Percentiles rank a stretch among this genome's conserved stretches.
Conservation (phyloP, 2,797 vertebrate species). For the Macroramphosus scolopax region DNA sequence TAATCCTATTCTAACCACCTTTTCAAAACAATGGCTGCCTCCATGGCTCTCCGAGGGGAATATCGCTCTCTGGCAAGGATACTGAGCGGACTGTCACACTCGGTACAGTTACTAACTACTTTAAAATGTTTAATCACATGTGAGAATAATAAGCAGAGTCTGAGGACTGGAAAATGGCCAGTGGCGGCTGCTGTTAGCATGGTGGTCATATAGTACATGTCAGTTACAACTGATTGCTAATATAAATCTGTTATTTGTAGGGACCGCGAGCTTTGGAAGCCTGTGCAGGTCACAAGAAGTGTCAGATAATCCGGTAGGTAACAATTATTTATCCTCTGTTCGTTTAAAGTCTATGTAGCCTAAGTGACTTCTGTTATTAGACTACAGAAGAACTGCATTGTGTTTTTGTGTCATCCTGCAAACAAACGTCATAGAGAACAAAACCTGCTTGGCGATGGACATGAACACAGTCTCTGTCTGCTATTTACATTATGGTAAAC, state of each 20-base stretch:
- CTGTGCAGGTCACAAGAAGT: conserved; percentile 30
- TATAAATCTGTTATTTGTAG: conserved; percentile 29
- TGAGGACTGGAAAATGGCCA: no score
- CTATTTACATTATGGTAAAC: no score
- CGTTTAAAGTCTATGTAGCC: no score
- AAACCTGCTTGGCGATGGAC: no score
- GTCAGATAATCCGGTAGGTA: conserved; percentile 38
- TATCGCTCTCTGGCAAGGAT: conserved; percentile 58
- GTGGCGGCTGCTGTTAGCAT: neutral
- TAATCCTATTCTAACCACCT: neutral
- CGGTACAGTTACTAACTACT: conserved; percentile 51
- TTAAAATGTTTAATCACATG: neutral
- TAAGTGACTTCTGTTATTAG: no score
- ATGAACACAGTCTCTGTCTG: no score
- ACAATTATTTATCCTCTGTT: neutral
- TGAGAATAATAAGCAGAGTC: no score
- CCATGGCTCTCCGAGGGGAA: conserved; percentile 43
- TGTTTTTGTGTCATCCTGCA: no score
- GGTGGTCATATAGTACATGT: no score
- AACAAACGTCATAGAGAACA: no score
- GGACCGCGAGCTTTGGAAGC: conserved; percentile 13
- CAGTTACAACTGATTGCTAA: no score
- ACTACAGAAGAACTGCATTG: no score
- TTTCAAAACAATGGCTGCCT: conserved; percentile 68
- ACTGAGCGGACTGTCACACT: conserved; percentile 30